Percentiles rank a stretch among this genome's conserved stretches.
phyloP scores from a whole-genome alignment of 2,888 invertebrate genomes.

The Stenotaenia linearis region DNA sequence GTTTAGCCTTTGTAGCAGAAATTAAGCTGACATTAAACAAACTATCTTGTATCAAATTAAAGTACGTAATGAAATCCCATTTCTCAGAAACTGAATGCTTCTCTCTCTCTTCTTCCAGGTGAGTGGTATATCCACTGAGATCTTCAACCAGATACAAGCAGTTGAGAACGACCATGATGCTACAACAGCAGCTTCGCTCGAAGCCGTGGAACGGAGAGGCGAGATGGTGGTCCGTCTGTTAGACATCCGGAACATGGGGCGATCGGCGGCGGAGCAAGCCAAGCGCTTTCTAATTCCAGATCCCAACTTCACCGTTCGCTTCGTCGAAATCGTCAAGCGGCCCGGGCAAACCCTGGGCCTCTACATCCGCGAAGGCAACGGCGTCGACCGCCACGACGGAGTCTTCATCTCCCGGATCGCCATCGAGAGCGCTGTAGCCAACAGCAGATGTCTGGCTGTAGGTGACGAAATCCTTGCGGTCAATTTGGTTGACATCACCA shows the following conservation, averaged over 20 bases:
- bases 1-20: no score
- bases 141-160: constrained; percentile 94
- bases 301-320: constrained; percentile 71
- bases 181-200: constrained; percentile 83
- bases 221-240: constrained; percentile 92
- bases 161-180: constrained; percentile 93
- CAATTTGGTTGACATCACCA: constrained; percentile 93
- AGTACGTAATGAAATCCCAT: no score
- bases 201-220: constrained; percentile 79
- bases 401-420: constrained; percentile 97
- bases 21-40: no score
- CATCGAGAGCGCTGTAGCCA: constrained; percentile 91
- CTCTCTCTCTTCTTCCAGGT: constrained; percentile 61
- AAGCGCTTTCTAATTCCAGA: constrained; percentile 75
- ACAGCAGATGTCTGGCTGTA: constrained; percentile 90
- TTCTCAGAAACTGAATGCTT: neutral
- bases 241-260: constrained; percentile 78
- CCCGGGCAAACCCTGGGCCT: constrained; percentile 97
- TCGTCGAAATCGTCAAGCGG: constrained; percentile 97
- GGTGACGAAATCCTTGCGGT: constrained; percentile 98
- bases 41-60: no score
- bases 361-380: constrained; percentile 98
- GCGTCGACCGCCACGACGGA: constrained; percentile 88
- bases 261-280: constrained; percentile 78
- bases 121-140: constrained; percentile 91